Evolutionary conservation across 2,888 invertebrate genomes (phyloP).

Genomic region (Drosophila siamana): DNA sequence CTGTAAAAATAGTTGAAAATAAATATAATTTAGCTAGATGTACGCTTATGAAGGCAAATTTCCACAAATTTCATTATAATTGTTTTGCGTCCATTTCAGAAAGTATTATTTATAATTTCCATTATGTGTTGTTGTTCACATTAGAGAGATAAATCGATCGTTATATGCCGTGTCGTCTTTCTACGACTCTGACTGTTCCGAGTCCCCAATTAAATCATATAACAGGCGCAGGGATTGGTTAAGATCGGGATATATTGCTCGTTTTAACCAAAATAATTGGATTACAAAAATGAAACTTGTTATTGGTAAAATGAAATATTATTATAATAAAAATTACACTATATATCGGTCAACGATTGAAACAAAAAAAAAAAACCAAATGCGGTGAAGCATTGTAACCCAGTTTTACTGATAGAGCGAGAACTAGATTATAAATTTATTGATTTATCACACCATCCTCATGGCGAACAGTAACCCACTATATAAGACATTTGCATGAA

Average conservation of each 20-base stretch:
- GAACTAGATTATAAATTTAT: not conserved
- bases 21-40: conserved; percentile 79
- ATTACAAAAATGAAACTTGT: conserved; percentile 7
- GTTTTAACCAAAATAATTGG: conserved; percentile 5
- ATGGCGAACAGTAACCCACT: not conserved
- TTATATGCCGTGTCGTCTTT: not conserved
- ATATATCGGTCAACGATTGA: conserved; percentile 4
- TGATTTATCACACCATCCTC: not conserved
- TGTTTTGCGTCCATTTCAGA: conserved; percentile 30
- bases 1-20: conserved; percentile 81
- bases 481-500: too few species aligned
- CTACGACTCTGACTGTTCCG: not conserved
- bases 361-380: not conserved
- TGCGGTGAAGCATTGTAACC: not conserved
- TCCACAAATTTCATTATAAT: conserved; percentile 29
- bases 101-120: conserved; percentile 13
- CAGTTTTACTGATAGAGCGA: not conserved
- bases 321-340: conserved; percentile 13
- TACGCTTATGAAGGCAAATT: conserved; percentile 64
- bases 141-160: not conserved
- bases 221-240: not conserved
- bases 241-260: not conserved
- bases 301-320: conserved; percentile 4
- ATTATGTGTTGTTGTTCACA: not conserved
- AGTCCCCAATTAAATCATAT: not conserved